Percentiles rank a stretch among this genome's conserved stretches.
These are phyloP conservation scores for Sterrhoptilus dennistouni DNA, from an alignment of 2,113 vertebrate species.

Conservation along the genomic window DNA sequence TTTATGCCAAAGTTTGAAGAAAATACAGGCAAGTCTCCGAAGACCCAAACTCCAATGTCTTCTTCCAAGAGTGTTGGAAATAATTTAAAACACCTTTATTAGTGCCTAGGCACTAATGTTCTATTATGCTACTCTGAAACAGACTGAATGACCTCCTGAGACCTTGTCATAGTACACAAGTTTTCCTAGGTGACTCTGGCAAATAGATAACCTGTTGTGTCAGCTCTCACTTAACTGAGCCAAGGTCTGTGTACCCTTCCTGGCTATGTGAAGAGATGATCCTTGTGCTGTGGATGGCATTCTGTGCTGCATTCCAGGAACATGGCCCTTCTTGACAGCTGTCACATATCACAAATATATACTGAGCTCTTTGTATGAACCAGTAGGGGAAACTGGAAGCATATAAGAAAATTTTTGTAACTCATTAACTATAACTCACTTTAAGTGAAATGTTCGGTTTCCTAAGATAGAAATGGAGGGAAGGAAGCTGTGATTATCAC, in stretches of 20 bases:
- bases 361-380: neutral
- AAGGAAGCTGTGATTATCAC: neutral
- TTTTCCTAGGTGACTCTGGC: slow-evolving; percentile 46
- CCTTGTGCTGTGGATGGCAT: slow-evolving; percentile 40
- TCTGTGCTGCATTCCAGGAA: slow-evolving; percentile 46
- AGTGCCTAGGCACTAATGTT: neutral
- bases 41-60: neutral
- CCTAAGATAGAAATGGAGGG: neutral
- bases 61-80: neutral
- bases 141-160: neutral
- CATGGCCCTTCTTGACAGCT: slow-evolving; percentile 41
- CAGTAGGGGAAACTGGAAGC: neutral
- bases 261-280: slow-evolving; percentile 45
- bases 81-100: neutral
- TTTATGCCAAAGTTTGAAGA: neutral
- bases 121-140: neutral
- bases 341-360: neutral
- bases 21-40: accelerated
- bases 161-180: neutral
- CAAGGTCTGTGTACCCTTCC: slow-evolving; percentile 55
- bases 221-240: neutral
- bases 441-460: neutral
- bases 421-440: neutral
- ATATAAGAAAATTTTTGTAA: neutral
- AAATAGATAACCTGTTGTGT: slow-evolving; percentile 47